Evolutionary conservation across 2,888 invertebrate genomes (phyloP), one percentile per base, ranked within the genome.

Genomic region (Xanthorhoe spadicearia): DNA sequence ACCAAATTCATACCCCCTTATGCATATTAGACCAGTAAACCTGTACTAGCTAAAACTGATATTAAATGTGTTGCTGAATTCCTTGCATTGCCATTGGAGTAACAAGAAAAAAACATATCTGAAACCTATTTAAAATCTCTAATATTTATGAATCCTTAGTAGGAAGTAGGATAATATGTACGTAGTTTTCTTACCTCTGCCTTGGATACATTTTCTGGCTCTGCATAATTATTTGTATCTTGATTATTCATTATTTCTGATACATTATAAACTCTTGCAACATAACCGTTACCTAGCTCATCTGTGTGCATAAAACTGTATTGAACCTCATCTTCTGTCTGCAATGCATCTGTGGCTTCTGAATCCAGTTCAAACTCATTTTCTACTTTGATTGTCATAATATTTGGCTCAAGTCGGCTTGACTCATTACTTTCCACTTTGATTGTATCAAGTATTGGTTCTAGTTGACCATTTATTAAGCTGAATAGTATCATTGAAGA

Each of bases 391-490:
- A 13, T 43, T 43, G 3, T 43, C 13, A 6, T 4, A 32, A 32
- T 13, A 13, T 43, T 43, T 43, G 3, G 38, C 13, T 13, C 13
- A 13, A 43, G 4, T 43, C 13, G 38, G 10, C 13, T 13, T 43
- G 10, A 43, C 10, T 13, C 38, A 43, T 43, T 13, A 4, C 13
- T 43, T 43, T 43, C 38, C 13, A 10, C 38, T 2, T 43, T 43
- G 13, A 43, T 43, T 43, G 1, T 32, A 5, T 32, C 10, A 2
- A 43, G 15, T 15, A 58, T 19, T 35, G 57, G 57, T 52, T 49
- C 35, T 19, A 64, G 32, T 35, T 10, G 19, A 2, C 48, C 63
- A 58, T 53, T 28, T 28, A 3, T 49, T 17, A 64, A 53, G 23
- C 49, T 49, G n/a, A 54, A 64, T 49, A 38, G 49, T 10, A 53